A percentile compares a stretch with the other conserved stretches of the same genome.
phyloP scores from a whole-genome alignment of 92 coral and sea anemone species.

The Actinostola sp. region DNA sequence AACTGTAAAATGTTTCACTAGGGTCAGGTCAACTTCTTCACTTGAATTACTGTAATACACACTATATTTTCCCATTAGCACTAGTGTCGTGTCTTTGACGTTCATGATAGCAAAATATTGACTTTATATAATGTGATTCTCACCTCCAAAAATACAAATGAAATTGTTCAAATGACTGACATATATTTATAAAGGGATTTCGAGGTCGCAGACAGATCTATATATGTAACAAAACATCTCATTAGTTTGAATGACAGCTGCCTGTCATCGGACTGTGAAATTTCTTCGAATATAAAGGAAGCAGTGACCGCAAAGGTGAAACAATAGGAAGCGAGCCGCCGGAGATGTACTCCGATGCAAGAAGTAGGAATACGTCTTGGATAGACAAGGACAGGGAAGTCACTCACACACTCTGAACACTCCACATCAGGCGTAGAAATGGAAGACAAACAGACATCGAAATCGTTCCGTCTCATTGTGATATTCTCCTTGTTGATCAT shows the following conservation, averaged over 20 bases:
- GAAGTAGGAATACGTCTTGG: not conserved
- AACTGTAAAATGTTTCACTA: too few species aligned
- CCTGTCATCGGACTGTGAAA: conserved; percentile 13
- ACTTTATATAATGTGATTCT: too few species aligned
- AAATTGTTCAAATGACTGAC: not conserved
- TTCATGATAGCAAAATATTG: not conserved
- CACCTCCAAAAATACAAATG: not conserved
- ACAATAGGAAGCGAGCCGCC: conserved; percentile 30
- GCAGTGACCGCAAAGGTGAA: conserved; percentile 26
- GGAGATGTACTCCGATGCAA: conserved; percentile 8
- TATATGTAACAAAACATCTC: not conserved
- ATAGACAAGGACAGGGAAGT: conserved; percentile 7
- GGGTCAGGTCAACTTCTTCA: not conserved
- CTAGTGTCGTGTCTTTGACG: not conserved
- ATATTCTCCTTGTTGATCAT: conserved; percentile 40
- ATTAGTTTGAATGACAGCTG: conserved; percentile 38
- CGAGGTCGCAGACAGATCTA: not conserved
- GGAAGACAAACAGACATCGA: conserved; percentile 38
- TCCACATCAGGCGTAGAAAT: conserved; percentile 22
- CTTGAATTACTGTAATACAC: too few species aligned
- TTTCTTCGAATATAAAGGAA: conserved; percentile 36
- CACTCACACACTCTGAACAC: conserved; percentile 7
- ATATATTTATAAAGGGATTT: not conserved
- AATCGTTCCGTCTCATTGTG: conserved; percentile 39
- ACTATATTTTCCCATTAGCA: too few species aligned